Base-by-base conservation (phyloP, 2,797 vertebrate species). In the Bovichtus variegatus region DNA sequence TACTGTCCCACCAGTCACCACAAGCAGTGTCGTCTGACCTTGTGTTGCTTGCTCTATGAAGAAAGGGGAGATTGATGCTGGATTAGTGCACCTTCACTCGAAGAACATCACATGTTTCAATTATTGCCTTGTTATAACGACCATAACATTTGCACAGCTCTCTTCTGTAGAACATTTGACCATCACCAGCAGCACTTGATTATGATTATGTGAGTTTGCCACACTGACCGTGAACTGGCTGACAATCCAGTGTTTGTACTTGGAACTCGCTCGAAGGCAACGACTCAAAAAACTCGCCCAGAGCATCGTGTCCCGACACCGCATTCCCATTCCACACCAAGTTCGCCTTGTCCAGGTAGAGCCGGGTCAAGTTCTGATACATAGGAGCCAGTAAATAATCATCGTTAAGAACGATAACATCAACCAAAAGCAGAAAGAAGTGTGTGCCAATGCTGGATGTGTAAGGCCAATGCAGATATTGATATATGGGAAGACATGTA, bases 301-400 rank as follows among this genome's bases (percentile, higher is more conserved):
- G 92, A 0, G 96, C 96, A 23, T 97, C 96, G 49, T 97, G 97
- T 49, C 98, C 98, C 0, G 97, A 97, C 51, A 99, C 86, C 0
- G 96, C 95, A 0, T 98, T 99, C 27, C 98, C 98, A 0, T 99
- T 99, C 98, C 98, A 99, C 59, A 99, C 96, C 51, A 99, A 83
- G 0, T 97, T 98, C 0, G 98, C 97, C 61, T 97, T 99, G 90
- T 97, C 97, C 92, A 98, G 88, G 91, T 99, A 99, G 0, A 99
- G 95, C 40, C 97, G 95, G 25, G 96, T 97, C 74, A 99, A 82
- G 82, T 97, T 96, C 97, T 98, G 76, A 46, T 27, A 41, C 47
- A 77, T 0, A 47, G 7, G 5, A 59, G 6, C 1, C 23, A 58
- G 6, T 5, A 18, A 41, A 53, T 5, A 5, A 36, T 0, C 13